phyloP scores from a whole-genome alignment of 2,113 vertebrate genomes.

The Sturnira hondurensis region DNA sequence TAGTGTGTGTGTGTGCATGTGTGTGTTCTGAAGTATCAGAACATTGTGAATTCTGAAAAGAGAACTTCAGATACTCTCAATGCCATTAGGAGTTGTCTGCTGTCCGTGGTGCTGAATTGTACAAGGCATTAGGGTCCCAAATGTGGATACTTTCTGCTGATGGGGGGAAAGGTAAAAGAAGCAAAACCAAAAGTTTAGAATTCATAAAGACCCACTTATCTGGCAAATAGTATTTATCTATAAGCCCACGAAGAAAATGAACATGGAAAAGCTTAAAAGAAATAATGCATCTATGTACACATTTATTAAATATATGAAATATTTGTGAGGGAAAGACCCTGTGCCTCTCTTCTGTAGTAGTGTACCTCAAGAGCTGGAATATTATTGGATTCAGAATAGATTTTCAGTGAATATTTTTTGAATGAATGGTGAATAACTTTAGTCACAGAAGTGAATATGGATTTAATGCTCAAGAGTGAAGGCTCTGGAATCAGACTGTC shows the following conservation, averaged over 20 bases:
- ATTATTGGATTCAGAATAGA: neutral
- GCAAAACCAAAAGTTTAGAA: neutral
- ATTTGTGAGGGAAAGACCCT: neutral
- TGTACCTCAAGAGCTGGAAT: neutral
- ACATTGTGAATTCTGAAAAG: neutral
- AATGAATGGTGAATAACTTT: neutral
- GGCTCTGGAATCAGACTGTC: neutral
- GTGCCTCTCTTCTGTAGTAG: neutral
- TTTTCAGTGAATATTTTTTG: neutral
- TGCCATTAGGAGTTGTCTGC: neutral
- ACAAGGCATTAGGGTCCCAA: neutral
- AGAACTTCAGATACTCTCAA: neutral
- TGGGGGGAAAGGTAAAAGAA: neutral
- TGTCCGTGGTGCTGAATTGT: constrained; percentile 57
- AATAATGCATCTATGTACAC: neutral
- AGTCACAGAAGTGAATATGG: neutral
- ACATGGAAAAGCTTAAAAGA: neutral
- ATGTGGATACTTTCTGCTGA: neutral
- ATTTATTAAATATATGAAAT: neutral
- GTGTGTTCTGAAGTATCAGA: neutral
- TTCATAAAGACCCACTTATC: neutral
- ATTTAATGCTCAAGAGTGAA: neutral
- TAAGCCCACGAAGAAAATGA: neutral
- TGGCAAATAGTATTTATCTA: neutral
- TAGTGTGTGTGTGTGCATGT: neutral